Conservation (phyloP, 2,888 invertebrate genomes). For the Dendrolimus houi region DNA sequence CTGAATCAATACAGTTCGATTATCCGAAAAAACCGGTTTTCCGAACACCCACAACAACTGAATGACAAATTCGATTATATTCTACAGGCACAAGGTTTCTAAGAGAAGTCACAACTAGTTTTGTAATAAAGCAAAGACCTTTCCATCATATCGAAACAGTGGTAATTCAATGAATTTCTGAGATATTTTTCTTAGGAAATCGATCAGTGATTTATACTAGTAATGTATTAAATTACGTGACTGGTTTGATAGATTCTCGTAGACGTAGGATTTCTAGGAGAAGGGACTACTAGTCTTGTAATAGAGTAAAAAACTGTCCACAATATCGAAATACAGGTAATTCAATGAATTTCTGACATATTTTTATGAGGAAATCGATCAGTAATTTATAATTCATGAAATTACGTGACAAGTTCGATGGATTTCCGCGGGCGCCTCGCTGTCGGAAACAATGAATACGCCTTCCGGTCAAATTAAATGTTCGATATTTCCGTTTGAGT, state of each 20-base stretch:
- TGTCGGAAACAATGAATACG: conserved; percentile 2
- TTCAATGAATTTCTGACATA: too few relatives aligned
- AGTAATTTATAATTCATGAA: conserved; percentile 7
- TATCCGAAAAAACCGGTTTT: too few relatives aligned
- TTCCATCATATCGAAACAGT: too few relatives aligned
- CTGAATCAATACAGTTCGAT: too few relatives aligned
- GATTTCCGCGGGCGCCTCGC: conserved; percentile 2
- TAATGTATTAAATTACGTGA: conserved; percentile 6
- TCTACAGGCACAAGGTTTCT: neutral
- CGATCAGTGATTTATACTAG: conserved; percentile 4
- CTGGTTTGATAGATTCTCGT: conserved; percentile 4
- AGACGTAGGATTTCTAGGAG: neutral
- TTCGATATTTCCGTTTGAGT: neutral
- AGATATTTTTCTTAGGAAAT: too few relatives aligned
- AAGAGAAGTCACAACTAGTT: too few relatives aligned
- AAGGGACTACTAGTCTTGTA: too few relatives aligned
- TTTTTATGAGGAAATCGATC: neutral
- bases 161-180: too few relatives aligned
- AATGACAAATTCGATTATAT: conserved; percentile 2
- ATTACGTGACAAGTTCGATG: conserved; percentile 4
- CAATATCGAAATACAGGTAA: too few relatives aligned
- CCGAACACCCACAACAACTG: too few relatives aligned
- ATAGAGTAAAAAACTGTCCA: too few relatives aligned
- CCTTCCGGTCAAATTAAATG: conserved; percentile 1
- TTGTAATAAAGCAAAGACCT: too few relatives aligned